Evolutionary conservation across 2,797 vertebrate genomes (phyloP).

Genomic region (Vespertilio murinus): DNA sequence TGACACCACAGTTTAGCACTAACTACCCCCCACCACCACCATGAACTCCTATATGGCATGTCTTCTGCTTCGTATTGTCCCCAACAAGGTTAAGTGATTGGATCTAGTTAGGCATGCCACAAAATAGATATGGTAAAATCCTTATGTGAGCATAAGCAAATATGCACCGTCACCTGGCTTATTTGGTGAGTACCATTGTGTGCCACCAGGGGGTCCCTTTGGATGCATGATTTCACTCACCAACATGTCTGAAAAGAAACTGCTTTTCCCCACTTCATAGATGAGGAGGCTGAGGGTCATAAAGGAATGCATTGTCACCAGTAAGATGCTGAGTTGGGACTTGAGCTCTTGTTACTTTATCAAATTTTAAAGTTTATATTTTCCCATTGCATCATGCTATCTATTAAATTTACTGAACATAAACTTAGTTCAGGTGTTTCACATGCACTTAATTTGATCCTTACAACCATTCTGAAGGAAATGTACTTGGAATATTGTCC

Average conservation of each 20-base stretch:
- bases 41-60: neutral
- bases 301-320: neutral
- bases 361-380: neutral
- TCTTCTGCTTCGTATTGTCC: neutral
- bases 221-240: neutral
- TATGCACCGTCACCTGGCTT: too few relatives aligned
- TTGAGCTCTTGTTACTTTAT: neutral
- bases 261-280: neutral
- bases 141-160: neutral
- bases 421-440: neutral
- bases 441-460: neutral
- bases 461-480: neutral
- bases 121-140: neutral
- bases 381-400: neutral
- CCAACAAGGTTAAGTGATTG: neutral
- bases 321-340: neutral
- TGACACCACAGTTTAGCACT: neutral
- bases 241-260: neutral
- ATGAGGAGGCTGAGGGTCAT: neutral
- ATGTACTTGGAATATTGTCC: neutral
- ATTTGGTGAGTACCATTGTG: neutral
- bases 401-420: neutral
- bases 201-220: neutral
- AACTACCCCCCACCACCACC: neutral
- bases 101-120: neutral